Base-by-base conservation (phyloP, 2,113 vertebrate species). In the Baryphthengus martii region DNA sequence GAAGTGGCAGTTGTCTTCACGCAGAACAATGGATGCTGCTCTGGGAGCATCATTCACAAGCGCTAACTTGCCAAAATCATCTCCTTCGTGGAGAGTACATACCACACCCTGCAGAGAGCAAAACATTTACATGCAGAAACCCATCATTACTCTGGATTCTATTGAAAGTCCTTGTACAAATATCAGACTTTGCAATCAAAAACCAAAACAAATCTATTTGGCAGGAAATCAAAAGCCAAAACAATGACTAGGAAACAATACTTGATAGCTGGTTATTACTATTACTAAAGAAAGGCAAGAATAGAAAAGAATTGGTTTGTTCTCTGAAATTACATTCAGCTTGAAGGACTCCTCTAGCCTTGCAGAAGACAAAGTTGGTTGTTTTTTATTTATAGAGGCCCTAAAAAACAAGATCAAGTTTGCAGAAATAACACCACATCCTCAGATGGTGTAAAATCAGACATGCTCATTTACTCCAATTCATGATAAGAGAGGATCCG, bases 1-100 rank as follows among this genome's bases (percentile, higher is more conserved):
- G 97, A 99, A 99, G 97, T 99, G 99, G 95, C 99, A 99, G 95
- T 99, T 99, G 97, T 99, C 99, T 95, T 99, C 99, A 92, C 99
- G 97, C 58, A 99, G 97, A 87, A 99, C 99, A 44, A 99, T 99
- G 80, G 99, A 99, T 39, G 99, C 99, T 45, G 99, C 99, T n/a
- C 99, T 98, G 5, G 99, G 99, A 49, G 99, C 98, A 53, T 99
- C 99, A 21, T 99, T 99, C 90, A 99, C 99, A 19, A 99, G 98
- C 1, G 99, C 99, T 66, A 99, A 98, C 97, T 99, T 99, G 90
- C 99, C 99, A 96, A 99, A 99, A 98, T 99, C 99, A 58, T 99
- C 99, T 58, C 99, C 99, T 95, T 99, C 99, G 0, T 99, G 99
- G 55, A 99, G 97, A 35, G 99, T 99, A 97, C 99, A 99, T 47